Conservation (phyloP, 2,113 vertebrate genomes). For the Gymnarchus niloticus region DNA sequence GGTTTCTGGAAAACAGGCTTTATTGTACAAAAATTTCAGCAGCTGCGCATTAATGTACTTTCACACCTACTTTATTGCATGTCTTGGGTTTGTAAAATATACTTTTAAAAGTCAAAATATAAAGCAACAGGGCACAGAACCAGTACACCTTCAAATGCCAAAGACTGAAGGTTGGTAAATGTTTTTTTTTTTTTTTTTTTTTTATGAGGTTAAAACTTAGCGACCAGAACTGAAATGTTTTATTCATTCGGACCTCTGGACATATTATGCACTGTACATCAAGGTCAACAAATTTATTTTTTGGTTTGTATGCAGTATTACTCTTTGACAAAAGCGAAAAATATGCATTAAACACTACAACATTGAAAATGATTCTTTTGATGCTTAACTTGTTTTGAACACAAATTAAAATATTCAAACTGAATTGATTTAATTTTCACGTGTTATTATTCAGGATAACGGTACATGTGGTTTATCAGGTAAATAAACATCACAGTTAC, state of each 20-base stretch:
- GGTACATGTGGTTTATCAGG: not conserved
- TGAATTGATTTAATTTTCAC: not conserved
- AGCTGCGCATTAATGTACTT: no score
- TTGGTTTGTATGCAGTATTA: not conserved
- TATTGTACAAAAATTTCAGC: not conserved
- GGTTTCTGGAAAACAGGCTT: not conserved
- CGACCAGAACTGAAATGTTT: not conserved
- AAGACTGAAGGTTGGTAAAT: not conserved
- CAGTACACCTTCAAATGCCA: not conserved
- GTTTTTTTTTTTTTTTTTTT: not conserved
- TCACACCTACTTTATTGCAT: not conserved
- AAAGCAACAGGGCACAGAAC: not conserved
- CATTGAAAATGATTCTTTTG: no score
- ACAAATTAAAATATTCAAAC: not conserved
- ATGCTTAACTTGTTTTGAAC: not conserved
- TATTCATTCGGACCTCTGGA: not conserved
- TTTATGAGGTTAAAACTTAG: not conserved
- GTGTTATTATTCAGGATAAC: not conserved
- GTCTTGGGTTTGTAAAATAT: not conserved
- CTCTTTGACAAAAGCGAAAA: not conserved
- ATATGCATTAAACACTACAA: no score
- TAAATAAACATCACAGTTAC: not conserved
- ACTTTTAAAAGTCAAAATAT: not conserved
- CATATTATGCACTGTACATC: not conserved
- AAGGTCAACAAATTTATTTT: not conserved